Evolutionary conservation across 2,888 invertebrate genomes (phyloP).

Genomic region (Julus scanicus): DNA sequence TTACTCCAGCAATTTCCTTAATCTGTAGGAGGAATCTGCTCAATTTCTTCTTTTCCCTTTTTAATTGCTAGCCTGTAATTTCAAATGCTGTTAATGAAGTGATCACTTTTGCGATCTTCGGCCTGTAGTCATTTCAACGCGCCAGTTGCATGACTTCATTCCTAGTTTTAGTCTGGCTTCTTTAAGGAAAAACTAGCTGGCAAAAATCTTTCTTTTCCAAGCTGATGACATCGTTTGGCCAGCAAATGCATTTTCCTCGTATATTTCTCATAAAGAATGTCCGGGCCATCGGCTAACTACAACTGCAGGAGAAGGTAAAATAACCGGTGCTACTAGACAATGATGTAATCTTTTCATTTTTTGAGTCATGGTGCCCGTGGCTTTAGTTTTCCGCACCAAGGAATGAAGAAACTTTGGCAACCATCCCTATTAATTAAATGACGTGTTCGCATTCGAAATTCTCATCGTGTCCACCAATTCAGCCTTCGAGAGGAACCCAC

Average conservation of each 20-base stretch:
- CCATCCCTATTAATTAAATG: constrained; percentile 2
- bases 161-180: background rate
- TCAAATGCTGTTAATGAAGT: background rate
- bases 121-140: background rate
- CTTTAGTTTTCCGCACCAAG: background rate
- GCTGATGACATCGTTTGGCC: background rate
- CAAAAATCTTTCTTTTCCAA: background rate
- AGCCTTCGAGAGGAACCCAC: too few species aligned
- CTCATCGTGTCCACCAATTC: background rate
- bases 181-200: background rate
- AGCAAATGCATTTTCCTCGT: background rate
- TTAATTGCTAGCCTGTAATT: background rate
- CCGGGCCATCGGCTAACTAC: background rate
- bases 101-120: constrained; percentile 4
- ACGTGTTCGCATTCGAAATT: background rate
- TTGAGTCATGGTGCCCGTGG: constrained; percentile 7
- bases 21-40: constrained; percentile 11
- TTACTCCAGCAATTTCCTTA: background rate
- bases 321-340: background rate
- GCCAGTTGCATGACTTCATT: constrained; percentile 6
- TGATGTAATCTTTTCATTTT: background rate
- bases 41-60: background rate
- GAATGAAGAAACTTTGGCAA: background rate
- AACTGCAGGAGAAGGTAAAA: background rate
- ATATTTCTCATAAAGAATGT: background rate